These are phyloP conservation scores for Thinocorus orbignyianus DNA, from an alignment of 2,113 vertebrate species.

Conservation along the genomic window DNA sequence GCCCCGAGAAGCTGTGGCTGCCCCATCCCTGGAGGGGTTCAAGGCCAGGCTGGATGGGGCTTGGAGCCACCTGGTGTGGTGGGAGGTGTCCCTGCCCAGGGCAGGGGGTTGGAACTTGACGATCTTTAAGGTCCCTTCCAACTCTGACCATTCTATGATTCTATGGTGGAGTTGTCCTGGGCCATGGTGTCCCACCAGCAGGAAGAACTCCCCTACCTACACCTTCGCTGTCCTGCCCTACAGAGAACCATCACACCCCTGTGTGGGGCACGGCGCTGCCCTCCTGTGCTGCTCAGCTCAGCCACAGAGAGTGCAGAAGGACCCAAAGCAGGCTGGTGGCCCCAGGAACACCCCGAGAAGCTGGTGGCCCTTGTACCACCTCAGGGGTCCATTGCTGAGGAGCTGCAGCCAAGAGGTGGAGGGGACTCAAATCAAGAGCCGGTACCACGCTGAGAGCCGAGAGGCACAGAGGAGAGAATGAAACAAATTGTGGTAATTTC, in stretches of 20 bases:
- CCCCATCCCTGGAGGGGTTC: too few species aligned
- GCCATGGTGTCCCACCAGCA: background rate
- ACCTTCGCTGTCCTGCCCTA: background rate
- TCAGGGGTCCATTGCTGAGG: background rate
- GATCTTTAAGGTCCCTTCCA: too few species aligned
- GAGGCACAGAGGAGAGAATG: background rate
- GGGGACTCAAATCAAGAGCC: background rate
- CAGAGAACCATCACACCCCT: rapidly evolving
- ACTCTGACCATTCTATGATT: too few species aligned
- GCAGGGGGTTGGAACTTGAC: too few species aligned
- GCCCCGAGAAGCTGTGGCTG: too few species aligned
- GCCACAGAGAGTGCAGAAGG: background rate
- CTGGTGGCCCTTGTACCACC: background rate
- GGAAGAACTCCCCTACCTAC: background rate
- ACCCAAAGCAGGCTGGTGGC: background rate
- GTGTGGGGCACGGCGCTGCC: rapidly evolving
- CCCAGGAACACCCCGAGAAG: background rate
- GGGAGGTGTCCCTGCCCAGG: too few species aligned
- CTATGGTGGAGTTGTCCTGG: background rate
- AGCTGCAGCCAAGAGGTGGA: background rate
- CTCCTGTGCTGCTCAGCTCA: background rate
- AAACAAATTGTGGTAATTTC: background rate
- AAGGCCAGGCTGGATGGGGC: too few species aligned
- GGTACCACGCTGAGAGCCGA: background rate
- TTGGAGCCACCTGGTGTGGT: too few species aligned